Conservation (phyloP, 2,797 vertebrate genomes). For the Acestrorhynchus altus region DNA sequence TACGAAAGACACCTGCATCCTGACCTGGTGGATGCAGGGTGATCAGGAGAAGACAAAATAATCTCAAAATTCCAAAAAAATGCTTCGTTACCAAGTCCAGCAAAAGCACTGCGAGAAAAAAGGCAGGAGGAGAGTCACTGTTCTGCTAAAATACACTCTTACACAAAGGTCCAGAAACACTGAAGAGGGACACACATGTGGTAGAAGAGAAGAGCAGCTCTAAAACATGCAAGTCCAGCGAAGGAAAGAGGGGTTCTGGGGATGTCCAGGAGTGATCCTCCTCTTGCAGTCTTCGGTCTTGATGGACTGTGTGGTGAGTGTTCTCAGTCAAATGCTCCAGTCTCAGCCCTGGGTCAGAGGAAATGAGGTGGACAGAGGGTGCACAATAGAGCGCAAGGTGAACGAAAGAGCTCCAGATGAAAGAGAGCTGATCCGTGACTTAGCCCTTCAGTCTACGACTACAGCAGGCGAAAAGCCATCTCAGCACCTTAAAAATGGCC, state of each 20-base stretch:
- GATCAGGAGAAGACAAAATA: constrained; percentile 38
- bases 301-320: background rate
- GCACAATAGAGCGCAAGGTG: background rate
- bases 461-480: constrained; percentile 5
- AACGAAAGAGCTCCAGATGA: background rate
- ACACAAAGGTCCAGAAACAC: background rate
- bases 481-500: constrained; percentile 1
- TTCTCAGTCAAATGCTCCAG: background rate
- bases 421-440: constrained; percentile 1
- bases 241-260: background rate
- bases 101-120: background rate
- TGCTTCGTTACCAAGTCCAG: background rate
- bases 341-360: background rate
- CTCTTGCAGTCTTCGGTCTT: constrained; percentile 8
- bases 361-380: background rate
- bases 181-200: background rate
- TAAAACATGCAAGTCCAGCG: background rate
- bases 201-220: background rate
- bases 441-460: background rate
- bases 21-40: constrained; percentile 55
- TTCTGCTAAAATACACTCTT: background rate
- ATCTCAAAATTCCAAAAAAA: background rate
- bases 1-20: constrained; percentile 96
- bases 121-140: background rate
- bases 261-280: constrained; percentile 21